These are phyloP conservation scores for Vicugna pacos DNA, from an alignment of 2,113 vertebrate species.

Conservation along the genomic window DNA sequence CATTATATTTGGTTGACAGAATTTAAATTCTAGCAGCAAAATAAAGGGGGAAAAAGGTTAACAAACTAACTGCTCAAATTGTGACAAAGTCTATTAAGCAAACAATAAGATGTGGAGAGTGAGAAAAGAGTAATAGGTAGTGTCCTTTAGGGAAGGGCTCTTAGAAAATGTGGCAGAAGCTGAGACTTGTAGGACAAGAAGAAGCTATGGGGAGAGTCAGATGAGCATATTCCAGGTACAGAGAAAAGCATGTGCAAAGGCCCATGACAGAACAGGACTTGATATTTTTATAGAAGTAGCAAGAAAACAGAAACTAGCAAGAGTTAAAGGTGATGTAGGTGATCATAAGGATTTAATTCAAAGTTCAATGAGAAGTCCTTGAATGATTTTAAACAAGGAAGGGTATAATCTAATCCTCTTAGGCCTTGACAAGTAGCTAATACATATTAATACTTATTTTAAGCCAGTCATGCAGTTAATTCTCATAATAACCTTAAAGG, in stretches of 20 bases:
- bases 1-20: background rate
- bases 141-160: background rate
- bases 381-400: background rate
- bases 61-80: background rate
- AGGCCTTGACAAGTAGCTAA: background rate
- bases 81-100: background rate
- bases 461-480: background rate
- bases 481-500: background rate
- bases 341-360: background rate
- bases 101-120: background rate
- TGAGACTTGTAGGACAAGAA: background rate
- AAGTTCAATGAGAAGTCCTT: background rate
- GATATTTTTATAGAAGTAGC: background rate
- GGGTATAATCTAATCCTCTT: background rate
- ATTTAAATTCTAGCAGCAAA: conserved; percentile 17
- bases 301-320: background rate
- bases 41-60: background rate
- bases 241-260: background rate
- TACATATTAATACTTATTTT: background rate
- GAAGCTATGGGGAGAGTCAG: background rate
- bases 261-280: background rate
- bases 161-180: background rate
- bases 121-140: background rate
- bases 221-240: background rate
- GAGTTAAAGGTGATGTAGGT: background rate